phyloP scores from a whole-genome alignment of 1,140 invertebrate species.

The Alviniconcha marisindica region DNA sequence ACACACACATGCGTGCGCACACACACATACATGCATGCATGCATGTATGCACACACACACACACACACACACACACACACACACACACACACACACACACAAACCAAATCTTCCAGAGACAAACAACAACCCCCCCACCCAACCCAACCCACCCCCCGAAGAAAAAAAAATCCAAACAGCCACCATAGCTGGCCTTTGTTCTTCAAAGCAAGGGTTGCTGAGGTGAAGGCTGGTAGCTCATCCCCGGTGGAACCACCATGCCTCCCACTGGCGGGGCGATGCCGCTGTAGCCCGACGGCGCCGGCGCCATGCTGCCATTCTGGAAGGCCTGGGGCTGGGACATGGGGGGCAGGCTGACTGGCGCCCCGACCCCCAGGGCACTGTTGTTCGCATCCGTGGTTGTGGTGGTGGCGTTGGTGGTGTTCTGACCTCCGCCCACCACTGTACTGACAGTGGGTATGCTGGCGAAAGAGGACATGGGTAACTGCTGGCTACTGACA shows the following conservation, averaged over 20 bases:
- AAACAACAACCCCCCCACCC: too few relatives aligned
- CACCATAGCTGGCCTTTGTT: background rate
- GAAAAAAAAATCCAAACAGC: too few relatives aligned
- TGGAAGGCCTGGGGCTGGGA: constrained; percentile 5
- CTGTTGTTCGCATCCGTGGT: constrained; percentile 1
- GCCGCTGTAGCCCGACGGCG: background rate
- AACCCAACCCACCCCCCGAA: too few relatives aligned
- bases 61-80: too few relatives aligned
- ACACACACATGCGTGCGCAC: too few relatives aligned
- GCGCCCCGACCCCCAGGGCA: background rate
- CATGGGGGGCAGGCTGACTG: constrained; percentile 5
- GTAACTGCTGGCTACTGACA: constrained; percentile 27
- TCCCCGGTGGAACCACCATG: background rate
- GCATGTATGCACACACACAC: too few relatives aligned
- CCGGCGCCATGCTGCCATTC: constrained; percentile 25
- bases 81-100: too few relatives aligned
- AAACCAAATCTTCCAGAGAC: too few relatives aligned
- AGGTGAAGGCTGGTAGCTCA: constrained; percentile 30
- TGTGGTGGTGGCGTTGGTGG: background rate
- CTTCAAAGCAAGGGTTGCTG: constrained; percentile 35
- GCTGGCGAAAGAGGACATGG: constrained; percentile 39
- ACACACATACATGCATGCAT: too few relatives aligned
- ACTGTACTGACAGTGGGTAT: constrained; percentile 24
- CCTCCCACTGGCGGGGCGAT: background rate
- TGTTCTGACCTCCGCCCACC: background rate